Evolutionary conservation across 2,888 invertebrate species (phyloP).

Genomic region (Ariolimax columbianus): DNA sequence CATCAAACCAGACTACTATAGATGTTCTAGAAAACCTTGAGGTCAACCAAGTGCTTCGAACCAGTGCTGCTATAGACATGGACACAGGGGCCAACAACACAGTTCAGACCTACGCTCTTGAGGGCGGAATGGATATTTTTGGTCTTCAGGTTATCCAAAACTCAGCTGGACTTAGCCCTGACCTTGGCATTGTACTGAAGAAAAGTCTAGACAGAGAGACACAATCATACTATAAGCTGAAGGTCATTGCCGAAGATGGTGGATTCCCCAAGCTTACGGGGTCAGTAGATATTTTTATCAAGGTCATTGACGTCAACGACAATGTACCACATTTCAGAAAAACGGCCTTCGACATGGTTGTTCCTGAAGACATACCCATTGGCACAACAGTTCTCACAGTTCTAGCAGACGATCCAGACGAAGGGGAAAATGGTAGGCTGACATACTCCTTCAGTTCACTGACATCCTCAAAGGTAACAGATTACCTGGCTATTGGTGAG

Average conservation of each 20-base stretch:
- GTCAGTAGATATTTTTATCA: constrained; percentile 64
- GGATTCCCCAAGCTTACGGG: constrained; percentile 65
- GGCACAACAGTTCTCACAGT: constrained; percentile 79
- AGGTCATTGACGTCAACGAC: constrained; percentile 70
- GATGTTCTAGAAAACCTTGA: constrained; percentile 64
- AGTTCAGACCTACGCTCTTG: constrained; percentile 62
- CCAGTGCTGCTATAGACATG: constrained; percentile 64
- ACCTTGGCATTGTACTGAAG: constrained; percentile 66
- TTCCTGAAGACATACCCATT: constrained; percentile 63
- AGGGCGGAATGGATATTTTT: constrained; percentile 56
- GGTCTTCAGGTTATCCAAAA: constrained; percentile 62
- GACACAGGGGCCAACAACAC: constrained; percentile 65
- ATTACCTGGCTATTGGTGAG: constrained; percentile 84
- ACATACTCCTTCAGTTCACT: constrained; percentile 77
- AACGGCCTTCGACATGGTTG: constrained; percentile 62
- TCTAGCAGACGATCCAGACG: constrained; percentile 89
- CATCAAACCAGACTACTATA: constrained; percentile 56
- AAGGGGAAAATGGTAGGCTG: constrained; percentile 86
- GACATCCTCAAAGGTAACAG: constrained; percentile 62
- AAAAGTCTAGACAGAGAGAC: constrained; percentile 67
- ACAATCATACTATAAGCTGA: constrained; percentile 61
- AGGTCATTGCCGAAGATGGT: constrained; percentile 69
- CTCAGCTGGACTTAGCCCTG: constrained; percentile 57
- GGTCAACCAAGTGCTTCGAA: constrained; percentile 59
- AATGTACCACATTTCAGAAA: constrained; percentile 66